These are phyloP conservation scores for Linepithema humile DNA, from an alignment of 1,140 invertebrate species.

Conservation along the genomic window DNA sequence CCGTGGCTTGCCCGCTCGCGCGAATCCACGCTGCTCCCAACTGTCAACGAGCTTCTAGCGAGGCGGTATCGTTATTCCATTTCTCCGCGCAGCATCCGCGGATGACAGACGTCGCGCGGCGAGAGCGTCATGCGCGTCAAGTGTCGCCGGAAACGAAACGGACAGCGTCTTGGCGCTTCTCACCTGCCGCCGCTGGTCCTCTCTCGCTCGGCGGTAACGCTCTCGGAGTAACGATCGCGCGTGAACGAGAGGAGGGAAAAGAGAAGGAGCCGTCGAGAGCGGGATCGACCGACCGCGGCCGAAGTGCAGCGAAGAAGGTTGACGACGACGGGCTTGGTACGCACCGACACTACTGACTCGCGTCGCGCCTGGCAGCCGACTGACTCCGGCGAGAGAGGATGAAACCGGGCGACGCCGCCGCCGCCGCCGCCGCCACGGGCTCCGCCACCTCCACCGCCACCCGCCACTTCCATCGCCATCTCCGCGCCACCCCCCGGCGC, in stretches of 20 bases:
- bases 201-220: constrained; percentile 34
- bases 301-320: constrained; percentile 51
- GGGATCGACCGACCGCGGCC: constrained; percentile 62
- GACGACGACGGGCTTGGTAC: background rate
- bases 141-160: background rate
- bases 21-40: background rate
- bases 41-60: background rate
- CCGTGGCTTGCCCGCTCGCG: too few species aligned
- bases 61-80: background rate
- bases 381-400: constrained; percentile 63
- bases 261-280: constrained; percentile 27
- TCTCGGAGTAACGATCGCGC: constrained; percentile 56
- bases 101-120: background rate
- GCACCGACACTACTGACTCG: constrained; percentile 35
- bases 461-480: background rate
- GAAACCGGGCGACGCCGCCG: constrained; percentile 52
- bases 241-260: constrained; percentile 21
- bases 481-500: background rate
- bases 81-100: background rate
- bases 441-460: constrained; percentile 21
- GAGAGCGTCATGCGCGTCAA: background rate
- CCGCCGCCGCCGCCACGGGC: constrained; percentile 15
- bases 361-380: constrained; percentile 70
- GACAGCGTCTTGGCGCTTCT: background rate
- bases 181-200: constrained; percentile 43